These are phyloP conservation scores for Bagarius yarrelli DNA, from an alignment of 2,113 vertebrate genomes.

Conservation along the genomic window DNA sequence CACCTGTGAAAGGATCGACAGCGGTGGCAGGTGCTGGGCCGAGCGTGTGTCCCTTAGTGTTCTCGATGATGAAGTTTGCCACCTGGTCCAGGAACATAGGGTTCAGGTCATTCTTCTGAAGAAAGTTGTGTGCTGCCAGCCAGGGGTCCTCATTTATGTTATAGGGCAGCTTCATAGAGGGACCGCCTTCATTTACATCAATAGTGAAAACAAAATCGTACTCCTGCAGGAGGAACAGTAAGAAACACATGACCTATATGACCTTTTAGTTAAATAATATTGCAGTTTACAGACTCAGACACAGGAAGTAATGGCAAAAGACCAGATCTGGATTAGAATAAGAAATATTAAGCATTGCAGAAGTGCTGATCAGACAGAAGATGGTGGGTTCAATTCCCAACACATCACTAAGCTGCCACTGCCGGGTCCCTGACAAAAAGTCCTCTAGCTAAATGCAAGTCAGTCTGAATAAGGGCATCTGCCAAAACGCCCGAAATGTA, in stretches of 20 bases:
- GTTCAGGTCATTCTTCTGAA: slow-evolving; percentile 92
- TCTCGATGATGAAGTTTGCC: slow-evolving; percentile 96
- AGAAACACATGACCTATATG: not conserved
- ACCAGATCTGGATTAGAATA: not conserved
- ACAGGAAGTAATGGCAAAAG: not conserved
- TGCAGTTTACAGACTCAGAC: not conserved
- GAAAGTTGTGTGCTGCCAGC: slow-evolving; percentile 92
- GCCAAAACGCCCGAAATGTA: too few species aligned
- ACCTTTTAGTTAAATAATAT: not conserved
- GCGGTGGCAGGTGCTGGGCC: slow-evolving; percentile 67
- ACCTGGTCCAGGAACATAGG: slow-evolving; percentile 97
- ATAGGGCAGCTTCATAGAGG: slow-evolving; percentile 93
- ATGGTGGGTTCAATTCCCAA: too few species aligned
- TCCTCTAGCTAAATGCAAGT: too few species aligned
- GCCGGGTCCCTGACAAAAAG: too few species aligned
- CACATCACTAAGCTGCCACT: too few species aligned
- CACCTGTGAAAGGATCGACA: slow-evolving; percentile 93
- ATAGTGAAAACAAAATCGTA: slow-evolving; percentile 97
- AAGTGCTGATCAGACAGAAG: too few species aligned
- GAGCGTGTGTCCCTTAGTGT: slow-evolving; percentile 88
- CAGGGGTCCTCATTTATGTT: slow-evolving; percentile 91
- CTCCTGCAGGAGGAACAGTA: slow-evolving; percentile 72
- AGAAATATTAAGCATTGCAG: not conserved
- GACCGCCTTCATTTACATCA: slow-evolving; percentile 91
- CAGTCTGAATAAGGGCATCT: too few species aligned